These are phyloP conservation scores for Latrodectus hesperus DNA, from an alignment of 2,888 invertebrate genomes.

Conservation along the genomic window DNA sequence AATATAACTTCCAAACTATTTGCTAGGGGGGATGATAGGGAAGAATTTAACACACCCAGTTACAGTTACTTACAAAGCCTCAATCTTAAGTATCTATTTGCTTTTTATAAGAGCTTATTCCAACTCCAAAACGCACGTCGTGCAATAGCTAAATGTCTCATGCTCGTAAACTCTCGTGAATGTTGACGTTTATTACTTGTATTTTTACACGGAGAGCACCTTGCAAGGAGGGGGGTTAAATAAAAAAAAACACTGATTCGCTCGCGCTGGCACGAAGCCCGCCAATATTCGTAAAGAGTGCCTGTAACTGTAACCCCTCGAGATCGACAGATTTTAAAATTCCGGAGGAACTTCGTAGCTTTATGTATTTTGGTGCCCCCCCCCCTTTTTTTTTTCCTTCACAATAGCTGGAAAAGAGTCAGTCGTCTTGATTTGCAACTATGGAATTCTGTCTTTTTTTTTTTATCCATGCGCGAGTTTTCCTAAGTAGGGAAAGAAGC, in stretches of 20 bases:
- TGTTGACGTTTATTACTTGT: not conserved
- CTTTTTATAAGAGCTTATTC: slow-evolving; percentile 1
- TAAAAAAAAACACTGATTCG: not conserved
- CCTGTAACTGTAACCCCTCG: slow-evolving; percentile 35
- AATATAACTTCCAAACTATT: too few relatives aligned
- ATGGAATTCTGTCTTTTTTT: slow-evolving; percentile 2
- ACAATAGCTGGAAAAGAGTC: not conserved
- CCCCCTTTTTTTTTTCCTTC: not conserved
- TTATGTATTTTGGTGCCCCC: slow-evolving; percentile 6
- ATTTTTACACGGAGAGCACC: not conserved
- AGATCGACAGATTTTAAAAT: slow-evolving; percentile 44
- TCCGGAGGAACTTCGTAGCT: slow-evolving; percentile 25
- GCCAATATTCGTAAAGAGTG: slow-evolving; percentile 3
- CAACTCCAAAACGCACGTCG: not conserved
- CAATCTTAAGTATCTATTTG: not conserved
- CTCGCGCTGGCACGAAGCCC: not conserved
- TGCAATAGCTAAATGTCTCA: not conserved
- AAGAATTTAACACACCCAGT: not conserved
- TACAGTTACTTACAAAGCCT: not conserved
- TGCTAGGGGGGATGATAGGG: not conserved
- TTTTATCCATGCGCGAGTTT: slow-evolving; percentile 23
- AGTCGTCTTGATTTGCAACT: slow-evolving; percentile 40
- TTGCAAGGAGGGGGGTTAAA: not conserved
- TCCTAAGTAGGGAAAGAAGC: slow-evolving; percentile 19
- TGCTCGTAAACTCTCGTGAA: slow-evolving; percentile 4